Base-by-base conservation (phyloP, 1,140 invertebrate genomes). In the Helicoverpa armigera region DNA sequence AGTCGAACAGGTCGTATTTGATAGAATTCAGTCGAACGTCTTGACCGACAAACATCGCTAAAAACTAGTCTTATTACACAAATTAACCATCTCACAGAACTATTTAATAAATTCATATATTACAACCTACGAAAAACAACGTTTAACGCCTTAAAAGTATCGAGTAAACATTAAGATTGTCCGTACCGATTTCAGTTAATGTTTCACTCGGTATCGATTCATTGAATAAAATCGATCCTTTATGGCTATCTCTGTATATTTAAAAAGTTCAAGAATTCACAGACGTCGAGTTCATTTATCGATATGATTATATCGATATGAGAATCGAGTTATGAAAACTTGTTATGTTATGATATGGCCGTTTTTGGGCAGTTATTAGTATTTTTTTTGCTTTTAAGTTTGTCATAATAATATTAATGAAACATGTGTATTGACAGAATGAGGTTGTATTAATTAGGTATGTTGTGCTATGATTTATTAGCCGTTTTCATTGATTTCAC, bases 121-220 rank as follows among this genome's bases (percentile, higher is more conserved):
- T 35, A 29, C n/a, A 29, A 10, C 61, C 7, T 43, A 43, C 31
- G 14, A 63, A 61, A 63, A 65, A 65, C 43, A 48, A 10, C 11
- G 2, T 60, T 29, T 3, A 60, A 29, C 58, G 58, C 58, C 58
- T n/a, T 65, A 43, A 65, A 35, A 50, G 65, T 29, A 69, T 50
- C 65, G 31, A 50, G 67, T 23, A 51, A 50, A 29, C 67, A 51
- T 51, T 53, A 70, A 70, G 67, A 70, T 70, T n/a, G 50, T 53
- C 29, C 18, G 18, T 70, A 23, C 13, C 12, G 50, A 70, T 53
- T 53, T 11, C 10, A 70, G 9, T 70, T 54, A 63, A 65, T 65
- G 61, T 65, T 54, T 70, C 67, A 29, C 67, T 70, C n/a, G 10
- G 48, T 51, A 70, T 53, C 67, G 50, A 29, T 53, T 13, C 50